A percentile compares a stretch with the other conserved stretches of the same genome.
Conservation (phyloP, 92 coral and sea anemone species). For the Zoanthus gigantus region DNA sequence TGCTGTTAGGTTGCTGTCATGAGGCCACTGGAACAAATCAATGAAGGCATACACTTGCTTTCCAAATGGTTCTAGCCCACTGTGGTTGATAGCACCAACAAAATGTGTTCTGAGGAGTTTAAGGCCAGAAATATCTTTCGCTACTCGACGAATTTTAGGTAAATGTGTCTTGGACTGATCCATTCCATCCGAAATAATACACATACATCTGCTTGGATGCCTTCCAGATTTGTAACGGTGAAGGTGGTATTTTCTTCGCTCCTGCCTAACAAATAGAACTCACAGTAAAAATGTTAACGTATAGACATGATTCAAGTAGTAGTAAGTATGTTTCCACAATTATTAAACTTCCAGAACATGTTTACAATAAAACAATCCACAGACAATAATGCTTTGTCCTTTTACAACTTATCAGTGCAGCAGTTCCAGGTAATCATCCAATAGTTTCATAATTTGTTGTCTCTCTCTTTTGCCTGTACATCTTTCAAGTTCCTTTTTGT, state of each 20-base stretch:
- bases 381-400: too few species aligned
- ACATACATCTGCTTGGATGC: constrained; percentile 47
- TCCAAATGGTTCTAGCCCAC: constrained; percentile 15
- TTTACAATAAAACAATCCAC: too few species aligned
- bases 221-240: constrained; percentile 55
- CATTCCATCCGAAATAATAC: constrained; percentile 37
- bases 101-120: background rate
- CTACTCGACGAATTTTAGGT: constrained; percentile 31
- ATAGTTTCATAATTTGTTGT: too few species aligned
- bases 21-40: constrained; percentile 63
- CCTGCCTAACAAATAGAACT: constrained; percentile 37
- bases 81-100: background rate
- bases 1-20: constrained; percentile 62
- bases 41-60: constrained; percentile 47
- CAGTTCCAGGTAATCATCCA: too few species aligned
- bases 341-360: too few species aligned
- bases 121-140: constrained; percentile 22
- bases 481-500: too few species aligned
- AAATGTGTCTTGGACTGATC: constrained; percentile 42
- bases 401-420: too few species aligned
- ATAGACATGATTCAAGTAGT: too few species aligned
- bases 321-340: too few species aligned
- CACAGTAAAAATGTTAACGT: background rate
- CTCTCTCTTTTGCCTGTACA: too few species aligned
- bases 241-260: constrained; percentile 53